Conservation (phyloP, 2,113 vertebrate species). For the Heterotilapia buettikoferi region DNA sequence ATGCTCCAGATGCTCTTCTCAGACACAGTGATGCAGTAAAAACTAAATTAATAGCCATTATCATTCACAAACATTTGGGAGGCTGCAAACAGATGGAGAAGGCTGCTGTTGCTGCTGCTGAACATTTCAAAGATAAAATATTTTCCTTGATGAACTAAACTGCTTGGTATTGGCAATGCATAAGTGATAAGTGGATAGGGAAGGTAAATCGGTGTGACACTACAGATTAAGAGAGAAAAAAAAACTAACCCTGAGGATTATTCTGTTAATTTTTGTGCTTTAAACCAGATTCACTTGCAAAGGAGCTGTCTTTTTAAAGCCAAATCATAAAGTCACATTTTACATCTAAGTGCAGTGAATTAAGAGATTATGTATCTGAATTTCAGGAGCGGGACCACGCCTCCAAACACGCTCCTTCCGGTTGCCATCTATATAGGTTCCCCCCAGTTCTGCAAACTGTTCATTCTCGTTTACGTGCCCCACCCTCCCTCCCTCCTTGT, state of each 20-base stretch:
- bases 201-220: background rate
- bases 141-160: background rate
- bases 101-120: conserved; percentile 12
- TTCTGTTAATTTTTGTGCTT: background rate
- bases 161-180: background rate
- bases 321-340: background rate
- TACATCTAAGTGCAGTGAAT: background rate
- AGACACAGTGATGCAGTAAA: conserved; percentile 44
- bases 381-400: background rate
- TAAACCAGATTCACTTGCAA: background rate
- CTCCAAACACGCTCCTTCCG: background rate
- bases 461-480: background rate
- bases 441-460: background rate
- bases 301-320: background rate
- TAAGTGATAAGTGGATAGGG: background rate
- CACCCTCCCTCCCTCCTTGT: background rate
- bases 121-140: conserved; percentile 20
- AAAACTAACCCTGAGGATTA: background rate
- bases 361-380: background rate
- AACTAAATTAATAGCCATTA: conserved; percentile 58
- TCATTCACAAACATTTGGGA: conserved; percentile 56
- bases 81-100: conserved; percentile 47
- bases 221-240: background rate
- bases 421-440: background rate
- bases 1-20: conserved; percentile 55